Base-by-base conservation (phyloP, 2,888 invertebrate genomes). In the Hermaeophaga mercurialis region DNA sequence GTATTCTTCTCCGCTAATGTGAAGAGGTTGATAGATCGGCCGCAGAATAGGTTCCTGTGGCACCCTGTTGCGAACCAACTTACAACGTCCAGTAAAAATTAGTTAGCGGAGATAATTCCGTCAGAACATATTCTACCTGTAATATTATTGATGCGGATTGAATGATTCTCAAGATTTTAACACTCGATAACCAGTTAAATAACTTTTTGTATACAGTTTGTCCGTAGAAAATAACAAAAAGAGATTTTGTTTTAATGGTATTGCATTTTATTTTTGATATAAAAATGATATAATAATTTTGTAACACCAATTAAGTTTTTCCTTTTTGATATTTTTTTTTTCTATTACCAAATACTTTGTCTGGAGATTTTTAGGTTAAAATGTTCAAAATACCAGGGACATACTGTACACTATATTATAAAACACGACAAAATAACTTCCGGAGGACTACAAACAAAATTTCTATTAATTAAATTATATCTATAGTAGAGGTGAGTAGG, bases 1-100 rank as follows among this genome's bases (percentile, higher is more conserved):
- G n/a, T n/a, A 17, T 36, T 17, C 3, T 15, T 3, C 18, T 34
- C 52, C 43, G 67, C 66, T 64, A 69, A 70, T 70, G 70, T 14
- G 5, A n/a, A 15, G 18, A 24, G 26, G 64, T 68, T 73, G 73
- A 75, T 73, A 72, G 70, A 73, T 75, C 69, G 70, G 72, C 71
- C 73, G 72, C 73, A 71, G 72, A 74, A 75, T 73, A 72, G 72
- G 70, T 70, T 74, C 68, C 71, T 70, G 61, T 66, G 70, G 70
- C 66, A 57, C 69, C 74, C 74, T 64, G 70, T 66, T 55, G 74
- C 52, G 73, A 67, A 60, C 58, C 62, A 66, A 66, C 67, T 69
- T 71, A 65, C 65, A 63, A 62, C 68, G 63, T 66, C 69, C 66
- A 26, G 24, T 43, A 68, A 66, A 70, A 70, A 71, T 71, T 71